These are phyloP conservation scores for Paramormyrops kingsleyae DNA, from an alignment of 2,113 vertebrate species.

Conservation along the genomic window DNA sequence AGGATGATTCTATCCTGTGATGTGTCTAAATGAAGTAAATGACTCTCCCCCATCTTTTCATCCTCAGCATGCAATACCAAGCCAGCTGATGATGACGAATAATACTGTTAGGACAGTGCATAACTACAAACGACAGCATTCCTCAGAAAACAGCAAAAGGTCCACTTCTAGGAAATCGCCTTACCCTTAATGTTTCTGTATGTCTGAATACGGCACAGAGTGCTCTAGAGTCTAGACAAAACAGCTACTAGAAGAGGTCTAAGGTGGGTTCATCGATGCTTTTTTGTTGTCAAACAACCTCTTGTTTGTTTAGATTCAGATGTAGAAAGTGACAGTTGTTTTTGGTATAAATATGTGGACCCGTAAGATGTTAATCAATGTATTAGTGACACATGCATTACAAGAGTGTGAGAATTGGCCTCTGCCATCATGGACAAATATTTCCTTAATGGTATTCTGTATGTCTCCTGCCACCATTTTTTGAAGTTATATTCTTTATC, in stretches of 20 bases:
- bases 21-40: constrained; percentile 5
- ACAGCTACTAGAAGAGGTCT: background rate
- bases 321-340: background rate
- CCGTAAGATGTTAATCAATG: background rate
- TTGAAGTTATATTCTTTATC: background rate
- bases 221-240: background rate
- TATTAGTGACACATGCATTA: background rate
- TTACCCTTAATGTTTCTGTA: background rate
- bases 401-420: background rate
- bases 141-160: background rate
- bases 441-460: background rate
- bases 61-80: background rate
- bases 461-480: background rate
- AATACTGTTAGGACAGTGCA: background rate
- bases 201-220: background rate
- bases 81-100: background rate
- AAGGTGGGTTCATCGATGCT: background rate
- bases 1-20: background rate
- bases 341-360: background rate
- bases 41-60: background rate
- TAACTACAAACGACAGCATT: background rate
- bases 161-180: background rate
- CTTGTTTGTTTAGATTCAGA: background rate
- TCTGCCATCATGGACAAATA: background rate
- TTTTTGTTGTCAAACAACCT: background rate